Conservation (phyloP, 2,888 invertebrate genomes). For the Plutella xylostella region DNA sequence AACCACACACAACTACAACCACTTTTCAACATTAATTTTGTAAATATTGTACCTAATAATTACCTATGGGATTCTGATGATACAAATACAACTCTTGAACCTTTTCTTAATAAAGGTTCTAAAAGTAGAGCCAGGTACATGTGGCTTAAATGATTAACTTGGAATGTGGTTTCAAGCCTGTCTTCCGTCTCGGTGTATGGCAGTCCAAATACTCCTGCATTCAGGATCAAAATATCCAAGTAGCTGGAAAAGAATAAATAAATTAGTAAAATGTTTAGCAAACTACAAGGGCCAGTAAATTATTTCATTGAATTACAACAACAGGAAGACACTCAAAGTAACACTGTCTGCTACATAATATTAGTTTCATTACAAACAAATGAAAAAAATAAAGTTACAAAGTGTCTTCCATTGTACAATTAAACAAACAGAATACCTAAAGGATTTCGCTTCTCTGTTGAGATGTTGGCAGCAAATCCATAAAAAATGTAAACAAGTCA, state of each 20-base stretch:
- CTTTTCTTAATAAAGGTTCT: constrained; percentile 74
- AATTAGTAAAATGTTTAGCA: no score
- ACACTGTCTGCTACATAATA: no score
- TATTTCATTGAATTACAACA: no score
- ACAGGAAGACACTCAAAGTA: no score
- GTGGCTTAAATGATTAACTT: constrained; percentile 89
- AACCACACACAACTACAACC: not conserved
- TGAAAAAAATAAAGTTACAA: no score
- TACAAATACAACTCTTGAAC: constrained; percentile 83
- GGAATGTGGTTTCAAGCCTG: constrained; percentile 82
- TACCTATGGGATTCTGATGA: constrained; percentile 92
- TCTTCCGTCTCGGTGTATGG: constrained; percentile 80
- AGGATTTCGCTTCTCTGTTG: no score
- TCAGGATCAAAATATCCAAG: constrained; percentile 80
- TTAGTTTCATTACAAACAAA: no score
- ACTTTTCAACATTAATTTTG: not conserved
- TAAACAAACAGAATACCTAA: no score
- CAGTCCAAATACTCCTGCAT: constrained; percentile 85
- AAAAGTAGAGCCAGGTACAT: constrained; percentile 83
- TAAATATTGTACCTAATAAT: not conserved
- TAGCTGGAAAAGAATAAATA: constrained; percentile 51
- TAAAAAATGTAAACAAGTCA: no score
- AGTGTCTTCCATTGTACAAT: no score
- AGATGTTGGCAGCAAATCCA: no score
- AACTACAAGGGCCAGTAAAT: no score